Evolutionary conservation across 1,140 invertebrate genomes (phyloP).

Genomic region (Subanguina moxae): DNA sequence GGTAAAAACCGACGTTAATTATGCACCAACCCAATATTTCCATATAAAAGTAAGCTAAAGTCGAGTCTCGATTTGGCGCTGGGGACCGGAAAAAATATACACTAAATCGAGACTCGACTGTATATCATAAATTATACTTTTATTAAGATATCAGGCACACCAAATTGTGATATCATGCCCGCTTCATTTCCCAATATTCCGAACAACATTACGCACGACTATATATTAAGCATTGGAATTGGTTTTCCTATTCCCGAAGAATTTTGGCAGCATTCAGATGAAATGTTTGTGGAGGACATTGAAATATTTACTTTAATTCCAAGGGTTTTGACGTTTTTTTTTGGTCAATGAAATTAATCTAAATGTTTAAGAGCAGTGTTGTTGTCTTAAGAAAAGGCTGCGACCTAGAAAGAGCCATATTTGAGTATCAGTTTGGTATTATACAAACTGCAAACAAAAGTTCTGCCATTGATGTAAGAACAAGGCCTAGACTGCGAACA

Average conservation of each 20-base stretch:
- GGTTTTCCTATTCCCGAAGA: constrained; percentile 3
- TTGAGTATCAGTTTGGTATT: neutral
- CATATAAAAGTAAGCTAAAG: too few relatives aligned
- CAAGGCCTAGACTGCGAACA: neutral
- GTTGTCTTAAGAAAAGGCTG: neutral
- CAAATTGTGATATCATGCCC: too few relatives aligned
- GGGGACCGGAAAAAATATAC: too few relatives aligned
- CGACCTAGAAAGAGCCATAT: neutral
- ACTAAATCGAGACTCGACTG: too few relatives aligned
- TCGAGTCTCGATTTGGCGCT: too few relatives aligned
- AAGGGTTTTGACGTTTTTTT: neutral
- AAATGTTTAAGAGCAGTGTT: neutral
- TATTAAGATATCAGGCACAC: too few relatives aligned
- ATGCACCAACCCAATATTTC: too few relatives aligned
- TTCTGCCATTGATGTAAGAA: neutral
- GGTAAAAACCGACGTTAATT: too few relatives aligned
- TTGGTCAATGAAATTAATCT: too few relatives aligned
- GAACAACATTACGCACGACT: neutral
- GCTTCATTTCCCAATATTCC: too few relatives aligned
- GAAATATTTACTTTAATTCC: constrained; percentile 5
- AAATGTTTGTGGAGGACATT: constrained; percentile 8
- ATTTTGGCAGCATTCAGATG: neutral
- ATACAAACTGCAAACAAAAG: neutral
- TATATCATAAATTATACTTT: too few relatives aligned
- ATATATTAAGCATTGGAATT: constrained; percentile 12